Evolutionary conservation across 1,140 invertebrate genomes (phyloP), one percentile per base, ranked within the genome.

Genomic region (Vollenhovia emeryi): DNA sequence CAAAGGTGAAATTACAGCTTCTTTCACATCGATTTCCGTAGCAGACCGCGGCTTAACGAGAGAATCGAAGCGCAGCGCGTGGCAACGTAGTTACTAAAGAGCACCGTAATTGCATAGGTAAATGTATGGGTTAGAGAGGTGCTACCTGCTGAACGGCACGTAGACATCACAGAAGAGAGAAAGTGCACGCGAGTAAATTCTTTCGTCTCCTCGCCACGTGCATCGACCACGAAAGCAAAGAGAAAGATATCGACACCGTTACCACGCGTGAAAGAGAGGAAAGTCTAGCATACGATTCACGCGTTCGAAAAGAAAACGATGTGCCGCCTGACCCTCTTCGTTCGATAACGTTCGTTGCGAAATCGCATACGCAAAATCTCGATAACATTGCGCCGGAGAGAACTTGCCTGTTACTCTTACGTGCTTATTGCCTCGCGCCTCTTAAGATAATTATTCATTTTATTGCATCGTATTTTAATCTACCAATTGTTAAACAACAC

Each of bases 111-210:
- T 74, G n/a, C n/a, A 64, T 4, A 59, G 18, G 74, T 48, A 59
- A 57, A 78, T 15, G 5, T 45, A 68, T 15, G 33, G 48, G 27
- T 69, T 11, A 33, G 59, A 30, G 9, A 80, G 8, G n/a, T 11
- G 33, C 43, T 30, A 66, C 83, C 64, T 71, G 66, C 55, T 89
- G 80, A 90, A 88, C 87, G 71, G 80, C 89, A 90, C 69, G 74
- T 66, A 68, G 84, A 90, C 88, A 57, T 36, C 87, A 73, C 36
- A 88, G 78, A 91, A 87, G 79, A 87, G 93, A 93, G 93, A 94
- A 94, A 94, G 93, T 93, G 64, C 52, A 62, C 27, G 64, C 40
- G 13, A 68, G 33, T 85, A 75, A 74, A 87, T 36, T n/a, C n/a
- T n/a, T n/a, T 84, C 57, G 64, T 43, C 48, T 43, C 57, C 40